Evolutionary conservation across 2,113 vertebrate genomes (phyloP), one percentile per base, ranked within the genome.

Genomic region (Erythrolamprus reginae): DNA sequence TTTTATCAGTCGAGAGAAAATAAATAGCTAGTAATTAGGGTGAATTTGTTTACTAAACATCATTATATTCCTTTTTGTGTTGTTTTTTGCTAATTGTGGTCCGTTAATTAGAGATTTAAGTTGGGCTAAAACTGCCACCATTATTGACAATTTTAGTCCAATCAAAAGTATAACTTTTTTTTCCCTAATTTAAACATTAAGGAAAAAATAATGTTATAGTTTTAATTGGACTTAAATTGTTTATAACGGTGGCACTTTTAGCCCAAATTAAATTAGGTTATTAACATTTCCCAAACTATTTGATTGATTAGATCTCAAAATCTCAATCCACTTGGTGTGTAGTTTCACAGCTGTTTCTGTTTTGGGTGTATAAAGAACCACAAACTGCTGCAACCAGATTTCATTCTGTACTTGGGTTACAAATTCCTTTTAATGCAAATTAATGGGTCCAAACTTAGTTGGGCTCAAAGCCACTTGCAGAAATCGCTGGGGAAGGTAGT

Each of bases 241-340:
- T n/a, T n/a, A n/a, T n/a, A n/a, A n/a, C n/a, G n/a, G n/a, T n/a
- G n/a, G n/a, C n/a, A n/a, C n/a, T n/a, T n/a, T n/a, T n/a, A n/a
- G n/a, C n/a, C n/a, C n/a, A n/a, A n/a, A n/a, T n/a, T n/a, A n/a
- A n/a, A n/a, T n/a, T n/a, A n/a, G n/a, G n/a, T n/a, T n/a, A n/a
- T n/a, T n/a, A n/a, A n/a, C n/a, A n/a, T n/a, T 48, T 83, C 24
- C 26, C 38, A 83, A n/a, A 51, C 23, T 21, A n/a, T 38, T 45
- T 47, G 5, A 19, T 42, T 91, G 77, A 52, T 0, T 42, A 42
- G 26, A 55, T 77, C 2, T 10, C 45, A n/a, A 15, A 47, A 50
- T 0, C 45, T 58, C 84, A 86, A 61, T 12, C 88, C 88, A 82
- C n/a, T 92, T 90, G 92, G 24, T 58, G 92, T 93, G 94, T 94